Conservation (phyloP, 2,797 vertebrate genomes). For the Pogonophryne albipinna region DNA sequence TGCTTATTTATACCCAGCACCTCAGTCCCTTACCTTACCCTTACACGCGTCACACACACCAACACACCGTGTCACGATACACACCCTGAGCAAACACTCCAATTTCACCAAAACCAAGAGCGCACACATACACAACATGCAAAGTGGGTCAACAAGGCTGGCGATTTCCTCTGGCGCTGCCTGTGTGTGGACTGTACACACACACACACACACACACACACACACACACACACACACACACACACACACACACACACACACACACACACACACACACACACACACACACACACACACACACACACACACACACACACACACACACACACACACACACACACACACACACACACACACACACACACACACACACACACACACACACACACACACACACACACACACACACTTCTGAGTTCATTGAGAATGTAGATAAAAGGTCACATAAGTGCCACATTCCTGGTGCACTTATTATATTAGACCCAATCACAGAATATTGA, state of each 20-base stretch:
- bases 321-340: too few species aligned
- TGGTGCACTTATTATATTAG: constrained; percentile 22
- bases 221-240: too few species aligned
- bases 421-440: constrained; percentile 21
- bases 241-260: too few species aligned
- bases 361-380: too few species aligned
- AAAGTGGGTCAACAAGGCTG: constrained; percentile 79
- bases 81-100: constrained; percentile 72
- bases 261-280: too few species aligned
- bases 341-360: too few species aligned
- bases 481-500: constrained; percentile 14
- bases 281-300: too few species aligned
- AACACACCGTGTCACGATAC: constrained; percentile 46
- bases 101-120: constrained; percentile 54
- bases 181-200: constrained; percentile 71
- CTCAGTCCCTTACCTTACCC: not conserved
- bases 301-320: too few species aligned
- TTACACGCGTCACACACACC: constrained; percentile 9
- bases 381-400: too few species aligned
- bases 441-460: constrained; percentile 10
- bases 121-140: constrained; percentile 22
- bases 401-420: not conserved
- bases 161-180: constrained; percentile 75
- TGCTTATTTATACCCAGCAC: not conserved
- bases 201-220: too few species aligned